phyloP scores from a whole-genome alignment of 2,888 invertebrate species.

The Cheilosia impressa region DNA sequence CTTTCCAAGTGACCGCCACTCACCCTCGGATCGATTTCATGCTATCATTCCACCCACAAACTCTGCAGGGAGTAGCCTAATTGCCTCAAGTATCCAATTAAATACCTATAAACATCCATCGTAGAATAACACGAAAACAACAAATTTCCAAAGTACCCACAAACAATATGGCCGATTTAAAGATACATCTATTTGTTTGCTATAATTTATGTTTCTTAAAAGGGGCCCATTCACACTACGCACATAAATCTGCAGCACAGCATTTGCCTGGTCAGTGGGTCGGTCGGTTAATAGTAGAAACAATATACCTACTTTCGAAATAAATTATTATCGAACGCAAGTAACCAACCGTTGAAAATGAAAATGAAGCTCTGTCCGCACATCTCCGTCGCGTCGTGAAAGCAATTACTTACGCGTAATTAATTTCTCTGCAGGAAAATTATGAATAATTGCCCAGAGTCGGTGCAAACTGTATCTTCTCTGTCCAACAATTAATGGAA shows the following conservation, averaged over 20 bases:
- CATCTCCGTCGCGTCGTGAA: constrained; percentile 25
- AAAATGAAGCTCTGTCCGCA: constrained; percentile 29
- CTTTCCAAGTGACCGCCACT: background rate
- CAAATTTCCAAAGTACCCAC: constrained; percentile 6
- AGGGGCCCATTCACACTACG: background rate
- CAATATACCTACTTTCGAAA: constrained; percentile 44
- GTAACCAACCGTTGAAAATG: constrained; percentile 48
- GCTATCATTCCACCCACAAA: background rate
- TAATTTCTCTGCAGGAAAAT: constrained; percentile 30
- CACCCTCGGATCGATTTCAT: background rate
- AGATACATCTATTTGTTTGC: constrained; percentile 5
- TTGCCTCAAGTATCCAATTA: constrained; percentile 10
- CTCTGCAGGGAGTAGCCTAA: background rate
- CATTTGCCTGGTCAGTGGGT: constrained; percentile 32
- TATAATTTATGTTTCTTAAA: background rate
- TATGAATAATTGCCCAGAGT: constrained; percentile 28
- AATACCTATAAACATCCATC: constrained; percentile 3
- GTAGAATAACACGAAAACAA: background rate
- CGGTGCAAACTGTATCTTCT: background rate
- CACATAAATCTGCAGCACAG: background rate
- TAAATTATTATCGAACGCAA: constrained; percentile 24
- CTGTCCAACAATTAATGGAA: constrained; percentile 15
- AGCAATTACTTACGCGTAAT: constrained; percentile 51
- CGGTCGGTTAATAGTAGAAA: background rate
- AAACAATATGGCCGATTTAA: constrained; percentile 7